A percentile compares a stretch with the other conserved stretches of the same genome.
phyloP scores from a whole-genome alignment of 2,113 vertebrate species.

The Petroica traversi region DNA sequence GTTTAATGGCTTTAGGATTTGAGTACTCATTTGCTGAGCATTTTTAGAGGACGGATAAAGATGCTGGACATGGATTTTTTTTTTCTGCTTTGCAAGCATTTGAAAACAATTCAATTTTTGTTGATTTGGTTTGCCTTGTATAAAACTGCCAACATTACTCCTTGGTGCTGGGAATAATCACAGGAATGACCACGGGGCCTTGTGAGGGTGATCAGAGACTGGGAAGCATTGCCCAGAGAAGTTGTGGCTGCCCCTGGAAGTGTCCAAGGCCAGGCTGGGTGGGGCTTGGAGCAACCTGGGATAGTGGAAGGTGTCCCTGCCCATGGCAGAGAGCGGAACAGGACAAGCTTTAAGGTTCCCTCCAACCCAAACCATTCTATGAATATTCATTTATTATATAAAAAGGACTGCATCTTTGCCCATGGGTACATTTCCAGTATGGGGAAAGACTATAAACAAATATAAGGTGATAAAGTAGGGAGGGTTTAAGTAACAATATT shows the following conservation, averaged over 20 bases:
- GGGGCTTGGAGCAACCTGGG: not conserved
- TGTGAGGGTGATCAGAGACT: not conserved
- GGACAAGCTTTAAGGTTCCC: not conserved
- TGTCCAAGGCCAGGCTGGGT: rapidly evolving
- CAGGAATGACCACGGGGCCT: rapidly evolving
- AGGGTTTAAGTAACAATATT: not conserved
- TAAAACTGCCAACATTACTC: not conserved
- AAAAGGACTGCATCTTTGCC: not conserved
- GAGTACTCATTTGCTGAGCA: rapidly evolving
- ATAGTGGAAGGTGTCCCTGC: not conserved
- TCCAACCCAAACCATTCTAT: not conserved
- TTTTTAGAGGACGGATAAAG: not conserved
- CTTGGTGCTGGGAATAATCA: not conserved
- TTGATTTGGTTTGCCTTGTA: not conserved
- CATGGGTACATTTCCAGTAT: not conserved
- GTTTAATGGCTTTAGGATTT: not conserved
- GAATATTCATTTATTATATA: not conserved
- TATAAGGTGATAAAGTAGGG: not conserved
- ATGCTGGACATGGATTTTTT: not conserved
- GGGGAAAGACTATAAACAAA: not conserved
- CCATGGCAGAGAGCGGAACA: not conserved
- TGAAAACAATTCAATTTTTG: not conserved
- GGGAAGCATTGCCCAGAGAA: not conserved
- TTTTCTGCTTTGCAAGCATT: not conserved
- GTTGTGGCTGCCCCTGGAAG: not conserved